These are phyloP conservation scores for Zelostemma sp. DNA, from an alignment of 1,140 invertebrate genomes.

Conservation along the genomic window DNA sequence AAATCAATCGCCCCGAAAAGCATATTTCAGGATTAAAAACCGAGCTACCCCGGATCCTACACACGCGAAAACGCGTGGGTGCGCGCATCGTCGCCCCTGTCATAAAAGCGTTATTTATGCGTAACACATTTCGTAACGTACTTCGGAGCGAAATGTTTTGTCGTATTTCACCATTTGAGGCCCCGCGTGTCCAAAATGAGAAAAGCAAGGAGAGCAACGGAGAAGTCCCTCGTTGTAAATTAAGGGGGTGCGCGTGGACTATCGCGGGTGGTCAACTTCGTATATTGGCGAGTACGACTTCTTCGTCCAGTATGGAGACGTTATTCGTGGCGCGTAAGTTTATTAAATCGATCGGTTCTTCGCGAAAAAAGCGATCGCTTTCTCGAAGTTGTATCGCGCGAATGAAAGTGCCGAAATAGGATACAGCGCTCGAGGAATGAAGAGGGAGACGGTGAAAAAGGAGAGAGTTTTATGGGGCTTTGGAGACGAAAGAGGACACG, in stretches of 20 bases:
- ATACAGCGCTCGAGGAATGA: conserved; percentile 12
- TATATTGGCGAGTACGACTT: conserved; percentile 67
- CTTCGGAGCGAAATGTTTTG: background rate
- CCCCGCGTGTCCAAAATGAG: conserved; percentile 1
- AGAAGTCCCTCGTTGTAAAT: conserved; percentile 57
- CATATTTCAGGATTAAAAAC: too few species aligned
- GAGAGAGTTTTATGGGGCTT: conserved; percentile 28
- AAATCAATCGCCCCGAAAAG: too few species aligned
- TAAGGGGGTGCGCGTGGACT: conserved; percentile 50
- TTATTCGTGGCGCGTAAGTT: conserved; percentile 46
- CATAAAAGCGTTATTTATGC: conserved; percentile 3
- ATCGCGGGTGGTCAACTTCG: conserved; percentile 66
- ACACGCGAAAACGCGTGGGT: background rate
- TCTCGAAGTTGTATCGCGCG: background rate
- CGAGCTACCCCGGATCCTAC: too few species aligned
- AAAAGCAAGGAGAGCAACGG: conserved; percentile 35
- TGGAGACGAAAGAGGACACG: conserved; percentile 57
- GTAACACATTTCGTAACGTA: conserved; percentile 1
- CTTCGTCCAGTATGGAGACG: conserved; percentile 64
- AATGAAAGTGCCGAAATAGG: conserved; percentile 4
- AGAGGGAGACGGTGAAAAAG: conserved; percentile 19
- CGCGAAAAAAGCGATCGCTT: background rate
- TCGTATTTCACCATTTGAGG: conserved; percentile 32
- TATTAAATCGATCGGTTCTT: too few species aligned
- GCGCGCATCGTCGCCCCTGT: background rate